Evolutionary conservation across 2,888 invertebrate species (phyloP), one percentile per base, ranked within the genome.

Genomic region (Limnephilus rhombicus): DNA sequence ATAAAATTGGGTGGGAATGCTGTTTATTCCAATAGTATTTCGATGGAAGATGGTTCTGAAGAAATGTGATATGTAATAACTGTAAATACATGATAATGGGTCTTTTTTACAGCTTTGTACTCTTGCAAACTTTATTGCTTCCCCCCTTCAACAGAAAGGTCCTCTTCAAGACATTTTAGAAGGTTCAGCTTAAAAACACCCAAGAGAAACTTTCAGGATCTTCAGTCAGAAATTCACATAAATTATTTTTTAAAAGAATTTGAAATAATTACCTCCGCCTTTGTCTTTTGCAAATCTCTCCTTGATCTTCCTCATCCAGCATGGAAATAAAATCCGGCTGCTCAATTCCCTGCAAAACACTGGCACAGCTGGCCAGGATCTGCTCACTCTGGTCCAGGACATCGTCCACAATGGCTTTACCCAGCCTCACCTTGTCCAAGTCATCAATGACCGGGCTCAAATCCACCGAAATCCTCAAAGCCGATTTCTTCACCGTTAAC

Each of bases 321-420:
- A 96, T 94, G 0, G 95, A 94, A 1, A 95, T 95, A 89, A 96
- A 95, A 94, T 96, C 96, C 34, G 96, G 96, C 96, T 96, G 95
- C 45, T 92, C 80, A 29, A 91, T 91, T 12, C 91, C 87, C 37
- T 91, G 91, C 83, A 91, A 29, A 1, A 92, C 92, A 41, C 92
- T 86, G 86, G 92, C 92, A n/a, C 92, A 92, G n/a, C 88, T 90
- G 82, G 92, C 81, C 7, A 90, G 68, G 18, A 91, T 91, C 68
- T 91, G 91, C n/a, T 91, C 91, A 85, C 89, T 91, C 85, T 89
- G 85, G 49, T 89, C 91, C 49, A 91, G 41, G 34, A 89, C 87
- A n/a, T 87, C 81, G 45, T 91, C 89, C 12, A 24, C 83, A 4
- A 9, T 37, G 24, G 34, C 80, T n/a, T 86, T 86, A 2, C 81